Evolutionary conservation across 2,113 vertebrate genomes (phyloP).

Genomic region (Dicentrarchus labrax): DNA sequence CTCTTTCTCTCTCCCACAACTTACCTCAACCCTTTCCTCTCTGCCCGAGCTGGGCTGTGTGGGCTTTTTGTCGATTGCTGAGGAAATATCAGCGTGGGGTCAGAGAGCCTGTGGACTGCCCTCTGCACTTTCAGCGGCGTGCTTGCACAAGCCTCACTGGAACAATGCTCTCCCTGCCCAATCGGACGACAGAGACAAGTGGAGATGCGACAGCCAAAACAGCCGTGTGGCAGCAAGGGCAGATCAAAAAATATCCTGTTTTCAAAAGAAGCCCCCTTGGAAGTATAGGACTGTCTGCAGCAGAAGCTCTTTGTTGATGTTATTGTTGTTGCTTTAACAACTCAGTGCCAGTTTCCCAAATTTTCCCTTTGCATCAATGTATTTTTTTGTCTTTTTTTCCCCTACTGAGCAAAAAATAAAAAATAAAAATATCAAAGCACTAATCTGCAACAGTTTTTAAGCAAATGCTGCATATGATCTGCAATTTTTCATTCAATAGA

Average conservation of each 20-base stretch:
- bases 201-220: slow-evolving; percentile 69
- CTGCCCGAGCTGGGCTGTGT: slow-evolving; percentile 19
- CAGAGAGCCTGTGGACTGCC: slow-evolving; percentile 65
- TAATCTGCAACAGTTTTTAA: slow-evolving; percentile 76
- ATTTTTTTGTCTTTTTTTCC: neutral
- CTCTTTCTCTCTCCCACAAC: slow-evolving; percentile 39
- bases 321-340: slow-evolving; percentile 44
- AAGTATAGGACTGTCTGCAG: slow-evolving; percentile 68
- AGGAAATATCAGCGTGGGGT: slow-evolving; percentile 58
- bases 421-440: slow-evolving; percentile 56
- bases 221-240: slow-evolving; percentile 56
- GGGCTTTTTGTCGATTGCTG: slow-evolving; percentile 42
- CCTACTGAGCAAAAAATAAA: slow-evolving; percentile 40
- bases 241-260: slow-evolving; percentile 75
- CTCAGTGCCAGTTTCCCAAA: slow-evolving; percentile 56
- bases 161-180: slow-evolving; percentile 56
- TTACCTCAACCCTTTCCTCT: slow-evolving; percentile 65
- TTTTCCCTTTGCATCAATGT: slow-evolving; percentile 53
- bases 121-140: slow-evolving; percentile 66
- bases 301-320: slow-evolving; percentile 57
- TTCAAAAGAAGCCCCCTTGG: slow-evolving; percentile 79
- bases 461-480: slow-evolving; percentile 68
- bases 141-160: slow-evolving; percentile 52
- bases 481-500: slow-evolving; percentile 51
- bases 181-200: slow-evolving; percentile 65